Evolutionary conservation across 2,888 invertebrate genomes (phyloP), one percentile per base, ranked within the genome.

Genomic region (Melanophora roralis): DNA sequence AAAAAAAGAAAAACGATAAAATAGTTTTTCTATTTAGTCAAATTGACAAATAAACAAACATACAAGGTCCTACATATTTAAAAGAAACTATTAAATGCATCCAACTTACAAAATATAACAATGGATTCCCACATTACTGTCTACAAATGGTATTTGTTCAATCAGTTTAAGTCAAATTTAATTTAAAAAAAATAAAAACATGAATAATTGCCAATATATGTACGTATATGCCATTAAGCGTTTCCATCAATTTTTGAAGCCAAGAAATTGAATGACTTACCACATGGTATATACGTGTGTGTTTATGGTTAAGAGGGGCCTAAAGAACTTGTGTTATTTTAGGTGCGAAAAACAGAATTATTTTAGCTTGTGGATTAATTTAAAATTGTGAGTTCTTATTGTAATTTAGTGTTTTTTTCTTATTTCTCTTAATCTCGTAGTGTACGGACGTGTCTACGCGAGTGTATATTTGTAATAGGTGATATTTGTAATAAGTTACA

Each of bases 191-290:
- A n/a, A n/a, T n/a, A 57, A 67, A 67, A 78, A 27, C 27, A 27
- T 73, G 78, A 78, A 73, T 73, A 73, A 78, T 78, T 73, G 68
- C 59, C 62, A 55, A 73, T 43, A 27, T 73, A 68, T 64, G 68
- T 47, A 64, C 3, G 6, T 6, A n/a, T n/a, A 55, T 51, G 64
- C 59, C 76, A 77, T 59, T 34, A 57, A 64, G 16, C 43, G 57
- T 77, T 64, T 71, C 27, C 69, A 64, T 43, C 11, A 59, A 57
- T 51, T 57, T 36, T 64, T 57, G 23, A 65, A 23, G 49, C 9
- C 49, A 43, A 23, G 49, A 49, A 49, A 21, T 7, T 23, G 12
- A 27, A 27, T 6, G 27, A 27, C 27, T 27, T 27, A 6, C 27
- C 27, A 27, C 27, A 6, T 3, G 6, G 27, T 27, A 27, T 27